These are phyloP conservation scores for Lepisosteus oculatus DNA, from an alignment of 2,113 vertebrate species.

Conservation along the genomic window DNA sequence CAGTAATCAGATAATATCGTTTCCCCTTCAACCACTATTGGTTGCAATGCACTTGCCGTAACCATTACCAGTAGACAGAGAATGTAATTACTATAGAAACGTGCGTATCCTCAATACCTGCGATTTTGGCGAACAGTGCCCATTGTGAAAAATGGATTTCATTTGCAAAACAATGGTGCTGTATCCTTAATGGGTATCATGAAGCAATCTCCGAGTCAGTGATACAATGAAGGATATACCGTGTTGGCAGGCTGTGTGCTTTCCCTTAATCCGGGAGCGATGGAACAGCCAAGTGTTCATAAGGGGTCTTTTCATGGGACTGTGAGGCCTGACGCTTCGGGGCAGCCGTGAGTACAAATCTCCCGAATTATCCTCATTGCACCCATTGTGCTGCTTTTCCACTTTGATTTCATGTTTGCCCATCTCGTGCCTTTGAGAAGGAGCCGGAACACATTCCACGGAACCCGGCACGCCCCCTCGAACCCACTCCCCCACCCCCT, in stretches of 20 bases:
- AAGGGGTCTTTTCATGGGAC: conserved; percentile 57
- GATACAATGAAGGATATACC: conserved; percentile 42
- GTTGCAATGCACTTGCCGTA: too few relatives aligned
- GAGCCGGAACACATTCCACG: conserved; percentile 45
- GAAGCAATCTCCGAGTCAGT: conserved; percentile 30
- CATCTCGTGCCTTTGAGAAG: conserved; percentile 44
- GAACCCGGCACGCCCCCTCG: conserved; percentile 10
- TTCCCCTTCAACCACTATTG: too few relatives aligned
- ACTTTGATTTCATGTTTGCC: conserved; percentile 70
- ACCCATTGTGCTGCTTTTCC: conserved; percentile 68
- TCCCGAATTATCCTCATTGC: conserved; percentile 56
- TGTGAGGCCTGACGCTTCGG: conserved; percentile 46
- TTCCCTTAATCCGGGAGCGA: conserved; percentile 55
- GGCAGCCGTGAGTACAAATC: conserved; percentile 44
- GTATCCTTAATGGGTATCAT: background rate
- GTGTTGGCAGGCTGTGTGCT: conserved; percentile 43
- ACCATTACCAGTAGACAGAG: too few relatives aligned
- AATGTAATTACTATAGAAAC: too few relatives aligned
- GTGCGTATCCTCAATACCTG: too few relatives aligned
- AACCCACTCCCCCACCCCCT: conserved; percentile 29
- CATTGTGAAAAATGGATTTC: conserved; percentile 7
- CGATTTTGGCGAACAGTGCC: background rate
- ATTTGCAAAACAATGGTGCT: background rate
- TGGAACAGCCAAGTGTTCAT: conserved; percentile 62
- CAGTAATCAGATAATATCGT: too few relatives aligned